Conservation (phyloP, 2,888 invertebrate species). For the Tachystola acroxantha region DNA sequence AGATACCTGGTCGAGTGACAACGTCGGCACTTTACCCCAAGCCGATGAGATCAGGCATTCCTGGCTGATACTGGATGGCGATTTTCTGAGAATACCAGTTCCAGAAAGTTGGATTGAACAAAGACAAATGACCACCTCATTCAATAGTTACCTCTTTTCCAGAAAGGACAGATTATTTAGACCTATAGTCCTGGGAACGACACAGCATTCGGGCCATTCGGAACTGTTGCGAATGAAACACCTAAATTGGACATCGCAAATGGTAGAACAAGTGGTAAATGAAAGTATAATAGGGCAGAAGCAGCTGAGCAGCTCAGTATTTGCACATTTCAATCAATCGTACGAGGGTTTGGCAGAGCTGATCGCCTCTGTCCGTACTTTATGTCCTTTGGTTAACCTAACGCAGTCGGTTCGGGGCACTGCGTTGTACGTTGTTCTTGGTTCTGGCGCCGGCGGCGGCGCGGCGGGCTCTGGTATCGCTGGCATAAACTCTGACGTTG, state of each 20-base stretch:
- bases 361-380: constrained; percentile 87
- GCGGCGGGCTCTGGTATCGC: constrained; percentile 57
- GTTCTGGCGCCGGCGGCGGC: constrained; percentile 75
- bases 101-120: constrained; percentile 80
- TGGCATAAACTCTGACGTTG: constrained; percentile 81
- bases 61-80: constrained; percentile 88
- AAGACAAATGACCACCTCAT: constrained; percentile 37
- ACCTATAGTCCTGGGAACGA: constrained; percentile 83
- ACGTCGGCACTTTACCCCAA: constrained; percentile 79
- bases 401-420: constrained; percentile 80
- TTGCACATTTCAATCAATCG: constrained; percentile 82
- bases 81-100: constrained; percentile 81
- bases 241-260: constrained; percentile 81
- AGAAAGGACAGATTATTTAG: constrained; percentile 56
- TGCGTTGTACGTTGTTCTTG: constrained; percentile 86
- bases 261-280: constrained; percentile 81
- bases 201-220: constrained; percentile 85
- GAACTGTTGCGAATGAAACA: constrained; percentile 79
- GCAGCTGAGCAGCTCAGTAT: constrained; percentile 80
- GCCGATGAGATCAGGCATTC: constrained; percentile 82
- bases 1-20: constrained; percentile 82
- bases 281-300: constrained; percentile 81
- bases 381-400: constrained; percentile 86
- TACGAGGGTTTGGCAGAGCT: constrained; percentile 84
- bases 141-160: too few species aligned